Evolutionary conservation across 92 coral and sea anemone genomes (phyloP), one percentile per base, ranked within the genome.

Genomic region (Parazoanthus swiftii): DNA sequence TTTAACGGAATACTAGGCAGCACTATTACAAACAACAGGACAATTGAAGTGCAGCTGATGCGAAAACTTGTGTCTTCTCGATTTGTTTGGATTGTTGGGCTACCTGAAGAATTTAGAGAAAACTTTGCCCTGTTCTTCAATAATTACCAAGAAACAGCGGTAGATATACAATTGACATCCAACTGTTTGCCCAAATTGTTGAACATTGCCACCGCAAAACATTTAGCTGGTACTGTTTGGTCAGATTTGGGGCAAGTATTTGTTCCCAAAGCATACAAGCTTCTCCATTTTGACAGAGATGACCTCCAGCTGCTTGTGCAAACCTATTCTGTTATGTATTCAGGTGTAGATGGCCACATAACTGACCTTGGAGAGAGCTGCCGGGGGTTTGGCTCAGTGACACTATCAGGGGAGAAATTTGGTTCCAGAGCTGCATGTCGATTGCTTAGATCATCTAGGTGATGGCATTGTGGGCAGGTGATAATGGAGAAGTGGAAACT

Each of bases 1-100:
- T 11, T 82, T 74, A 91, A 89, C 74, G 95, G 91, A 23, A 91
- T 89, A 54, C 92, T 92, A 11, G 91, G 91, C n/a, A 82, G 82
- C 9, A 89, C 86, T 29, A 88, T 84, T 29, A 89, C 91, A 35
- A 93, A 92, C 88, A 89, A 92, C 79, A 79, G 94, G 56, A 92
- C 90, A 16, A 76, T 94, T 58, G 97, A 90, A 76, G 78, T 92
- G 74, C 97, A 89, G 56, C 51, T 89, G 18, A 91, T 92, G 94
- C 89, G 95, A 74, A 90, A 92, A 72, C 85, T 92, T 58, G 25
- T 79, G 67, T 70, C 66, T 8, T 59, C 88, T 11, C 79, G 88
- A 82, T 92, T 92, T 86, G 81, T 89, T 2, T 89, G 91, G 90
- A 67, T 88, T 67, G 65, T 73, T 74, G 54, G 71, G 42, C 73